phyloP scores from a whole-genome alignment of 2,113 vertebrate species.

The Merops nubicus region DNA sequence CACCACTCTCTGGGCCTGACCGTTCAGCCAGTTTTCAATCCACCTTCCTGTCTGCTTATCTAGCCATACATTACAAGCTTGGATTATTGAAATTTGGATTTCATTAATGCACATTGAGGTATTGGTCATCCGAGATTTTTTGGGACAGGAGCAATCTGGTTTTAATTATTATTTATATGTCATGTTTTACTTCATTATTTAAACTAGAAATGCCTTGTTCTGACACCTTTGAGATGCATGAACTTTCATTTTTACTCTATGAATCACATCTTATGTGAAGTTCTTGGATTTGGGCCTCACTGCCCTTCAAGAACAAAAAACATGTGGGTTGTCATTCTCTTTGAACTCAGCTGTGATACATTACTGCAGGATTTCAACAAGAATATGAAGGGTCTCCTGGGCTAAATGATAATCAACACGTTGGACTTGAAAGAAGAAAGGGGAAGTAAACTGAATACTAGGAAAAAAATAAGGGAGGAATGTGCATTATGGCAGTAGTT shows the following conservation, averaged over 20 bases:
- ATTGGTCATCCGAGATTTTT: background rate
- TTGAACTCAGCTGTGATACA: fast-evolving
- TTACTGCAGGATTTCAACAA: background rate
- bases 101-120: background rate
- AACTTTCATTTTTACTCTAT: background rate
- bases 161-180: background rate
- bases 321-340: fast-evolving
- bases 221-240: background rate
- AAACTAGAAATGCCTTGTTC: background rate
- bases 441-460: background rate
- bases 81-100: background rate
- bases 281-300: background rate
- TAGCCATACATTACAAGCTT: background rate
- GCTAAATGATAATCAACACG: background rate
- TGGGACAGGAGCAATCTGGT: background rate
- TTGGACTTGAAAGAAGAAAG: background rate
- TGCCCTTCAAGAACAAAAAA: background rate
- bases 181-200: background rate
- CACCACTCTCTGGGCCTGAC: background rate
- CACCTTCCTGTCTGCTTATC: background rate
- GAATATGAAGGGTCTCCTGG: background rate
- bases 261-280: background rate
- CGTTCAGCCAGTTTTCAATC: background rate
- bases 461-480: background rate
- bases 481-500: background rate